phyloP scores from a whole-genome alignment of 2,888 invertebrate species.

The Zelleria hepariella region DNA sequence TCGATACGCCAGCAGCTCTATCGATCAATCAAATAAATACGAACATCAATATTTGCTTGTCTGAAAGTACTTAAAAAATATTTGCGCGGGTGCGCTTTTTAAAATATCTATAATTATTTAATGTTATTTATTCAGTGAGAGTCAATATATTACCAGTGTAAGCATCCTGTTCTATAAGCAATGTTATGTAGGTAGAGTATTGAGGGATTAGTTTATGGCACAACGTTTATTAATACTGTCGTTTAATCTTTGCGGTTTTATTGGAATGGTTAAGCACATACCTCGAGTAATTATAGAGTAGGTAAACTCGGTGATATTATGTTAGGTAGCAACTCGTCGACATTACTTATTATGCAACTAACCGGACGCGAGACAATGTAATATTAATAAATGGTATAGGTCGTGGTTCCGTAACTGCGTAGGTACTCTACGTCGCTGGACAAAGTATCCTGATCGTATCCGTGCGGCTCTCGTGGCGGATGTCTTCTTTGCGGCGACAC shows the following conservation, averaged over 20 bases:
- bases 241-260: neutral
- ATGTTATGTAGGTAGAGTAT: no score
- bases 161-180: no score
- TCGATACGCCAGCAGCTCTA: neutral
- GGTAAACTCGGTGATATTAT: neutral
- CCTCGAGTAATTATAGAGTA: neutral
- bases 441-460: slow-evolving; percentile 25
- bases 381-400: slow-evolving; percentile 19
- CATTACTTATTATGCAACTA: slow-evolving; percentile 57
- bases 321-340: neutral
- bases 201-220: no score
- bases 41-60: neutral
- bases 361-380: slow-evolving; percentile 60
- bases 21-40: neutral
- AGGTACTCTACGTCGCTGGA: neutral
- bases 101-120: no score
- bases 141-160: no score
- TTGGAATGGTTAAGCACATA: neutral
- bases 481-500: slow-evolving; percentile 24
- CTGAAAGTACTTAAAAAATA: neutral
- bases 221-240: no score
- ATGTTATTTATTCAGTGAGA: no score
- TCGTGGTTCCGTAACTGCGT: slow-evolving; percentile 44
- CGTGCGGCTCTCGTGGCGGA: slow-evolving; percentile 30
- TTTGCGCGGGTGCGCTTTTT: no score